A percentile compares a stretch with the other conserved stretches of the same genome.
Evolutionary conservation across 2,113 vertebrate genomes (phyloP).

Genomic region (Hemibagrus wyckioides): DNA sequence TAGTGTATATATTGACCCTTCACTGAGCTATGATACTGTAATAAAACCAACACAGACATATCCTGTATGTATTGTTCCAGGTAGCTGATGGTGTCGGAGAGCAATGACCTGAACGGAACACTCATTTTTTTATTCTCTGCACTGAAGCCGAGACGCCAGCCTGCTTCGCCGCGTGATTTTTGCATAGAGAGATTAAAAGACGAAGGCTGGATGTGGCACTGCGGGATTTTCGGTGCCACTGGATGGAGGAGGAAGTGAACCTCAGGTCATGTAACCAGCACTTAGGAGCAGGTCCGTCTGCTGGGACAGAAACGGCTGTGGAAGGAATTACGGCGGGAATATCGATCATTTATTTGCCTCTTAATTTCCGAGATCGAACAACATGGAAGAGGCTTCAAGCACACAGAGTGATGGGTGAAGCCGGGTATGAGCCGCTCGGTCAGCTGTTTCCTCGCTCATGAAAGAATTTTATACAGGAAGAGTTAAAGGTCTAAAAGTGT

Average conservation of each 20-base stretch:
- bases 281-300: not conserved
- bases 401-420: not conserved
- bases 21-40: not conserved
- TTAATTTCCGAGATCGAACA: not conserved
- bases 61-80: conserved; percentile 53
- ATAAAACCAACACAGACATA: not conserved
- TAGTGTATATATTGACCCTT: no score
- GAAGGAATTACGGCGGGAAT: conserved; percentile 4
- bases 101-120: conserved; percentile 59
- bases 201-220: not conserved
- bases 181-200: conserved; percentile 3
- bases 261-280: not conserved
- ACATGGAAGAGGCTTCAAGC: not conserved
- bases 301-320: not conserved
- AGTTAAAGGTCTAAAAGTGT: not conserved
- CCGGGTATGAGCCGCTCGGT: not conserved
- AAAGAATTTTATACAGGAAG: not conserved
- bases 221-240: not conserved
- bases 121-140: conserved; percentile 60
- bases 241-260: not conserved
- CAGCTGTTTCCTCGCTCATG: not conserved
- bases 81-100: conserved; percentile 59
- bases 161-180: conserved; percentile 1
- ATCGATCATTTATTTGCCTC: not conserved
- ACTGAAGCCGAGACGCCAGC: not conserved